Conservation (phyloP, 2,797 vertebrate genomes). For the Sitta carolinensis region DNA sequence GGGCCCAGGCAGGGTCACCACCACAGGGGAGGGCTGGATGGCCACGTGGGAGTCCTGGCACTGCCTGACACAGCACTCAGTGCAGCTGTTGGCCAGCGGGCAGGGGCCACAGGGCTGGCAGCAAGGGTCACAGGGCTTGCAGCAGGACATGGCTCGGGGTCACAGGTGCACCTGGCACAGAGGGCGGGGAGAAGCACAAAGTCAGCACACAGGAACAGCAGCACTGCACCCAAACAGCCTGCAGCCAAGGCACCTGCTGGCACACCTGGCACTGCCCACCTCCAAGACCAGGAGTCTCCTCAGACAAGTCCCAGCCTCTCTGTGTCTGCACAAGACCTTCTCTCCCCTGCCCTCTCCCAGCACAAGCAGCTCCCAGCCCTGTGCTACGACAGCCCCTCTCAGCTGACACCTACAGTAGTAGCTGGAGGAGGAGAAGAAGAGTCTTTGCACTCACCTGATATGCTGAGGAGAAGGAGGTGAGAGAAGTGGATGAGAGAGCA, state of each 20-base stretch:
- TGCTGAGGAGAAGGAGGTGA: not conserved
- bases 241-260: too few relatives aligned
- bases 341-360: not conserved
- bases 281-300: not conserved
- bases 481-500: not conserved
- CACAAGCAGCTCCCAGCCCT: too few relatives aligned
- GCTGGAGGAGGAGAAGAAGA: too few relatives aligned
- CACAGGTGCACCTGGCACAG: too few relatives aligned
- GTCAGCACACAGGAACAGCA: too few relatives aligned
- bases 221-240: too few relatives aligned
- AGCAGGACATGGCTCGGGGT: too few relatives aligned
- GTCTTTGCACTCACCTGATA: not conserved
- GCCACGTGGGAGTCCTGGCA: not conserved
- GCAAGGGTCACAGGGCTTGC: too few relatives aligned
- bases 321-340: not conserved
- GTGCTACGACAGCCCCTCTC: rapidly evolving
- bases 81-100: too few relatives aligned
- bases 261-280: too few relatives aligned
- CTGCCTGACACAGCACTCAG: not conserved
- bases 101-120: too few relatives aligned
- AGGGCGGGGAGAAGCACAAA: too few relatives aligned
- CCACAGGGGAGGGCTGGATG: not conserved
- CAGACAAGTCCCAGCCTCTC: not conserved
- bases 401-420: not conserved
- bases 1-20: not conserved